Evolutionary conservation across 2,888 invertebrate species (phyloP).

Genomic region (Xestia xanthographa): DNA sequence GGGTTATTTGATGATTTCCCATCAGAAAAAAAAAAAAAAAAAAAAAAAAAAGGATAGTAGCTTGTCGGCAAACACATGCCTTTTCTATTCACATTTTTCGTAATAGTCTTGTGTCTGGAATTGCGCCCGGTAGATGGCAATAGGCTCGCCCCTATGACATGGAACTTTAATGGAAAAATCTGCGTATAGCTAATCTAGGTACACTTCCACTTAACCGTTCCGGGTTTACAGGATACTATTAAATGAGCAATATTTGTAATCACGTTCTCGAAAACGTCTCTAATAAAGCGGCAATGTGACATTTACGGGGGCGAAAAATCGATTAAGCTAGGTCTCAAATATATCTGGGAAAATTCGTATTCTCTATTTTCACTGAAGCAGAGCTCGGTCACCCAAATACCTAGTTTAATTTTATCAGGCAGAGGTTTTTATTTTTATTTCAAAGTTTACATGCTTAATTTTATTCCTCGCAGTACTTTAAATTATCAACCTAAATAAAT

Average conservation of each 20-base stretch:
- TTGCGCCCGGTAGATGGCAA: neutral
- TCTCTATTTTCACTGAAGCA: too few relatives aligned
- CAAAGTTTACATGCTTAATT: neutral
- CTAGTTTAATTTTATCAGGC: neutral
- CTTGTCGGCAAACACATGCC: neutral
- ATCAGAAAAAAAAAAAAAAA: too few relatives aligned
- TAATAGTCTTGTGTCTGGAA: neutral
- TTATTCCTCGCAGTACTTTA: neutral
- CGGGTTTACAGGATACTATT: neutral
- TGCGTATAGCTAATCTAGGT: neutral
- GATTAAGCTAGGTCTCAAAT: too few relatives aligned
- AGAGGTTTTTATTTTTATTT: neutral
- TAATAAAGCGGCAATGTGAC: too few relatives aligned
- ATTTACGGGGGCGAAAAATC: too few relatives aligned
- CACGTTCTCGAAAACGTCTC: too few relatives aligned
- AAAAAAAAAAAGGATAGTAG: too few relatives aligned
- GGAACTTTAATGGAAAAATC: neutral
- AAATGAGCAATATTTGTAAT: too few relatives aligned
- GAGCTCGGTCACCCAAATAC: too few relatives aligned
- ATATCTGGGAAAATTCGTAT: too few relatives aligned
- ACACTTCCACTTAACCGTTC: neutral
- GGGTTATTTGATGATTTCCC: too few relatives aligned
- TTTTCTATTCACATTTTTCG: neutral
- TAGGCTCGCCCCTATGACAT: neutral
- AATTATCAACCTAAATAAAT: neutral